These are phyloP conservation scores for Anabas testudineus DNA, from an alignment of 2,797 vertebrate species.

Conservation along the genomic window DNA sequence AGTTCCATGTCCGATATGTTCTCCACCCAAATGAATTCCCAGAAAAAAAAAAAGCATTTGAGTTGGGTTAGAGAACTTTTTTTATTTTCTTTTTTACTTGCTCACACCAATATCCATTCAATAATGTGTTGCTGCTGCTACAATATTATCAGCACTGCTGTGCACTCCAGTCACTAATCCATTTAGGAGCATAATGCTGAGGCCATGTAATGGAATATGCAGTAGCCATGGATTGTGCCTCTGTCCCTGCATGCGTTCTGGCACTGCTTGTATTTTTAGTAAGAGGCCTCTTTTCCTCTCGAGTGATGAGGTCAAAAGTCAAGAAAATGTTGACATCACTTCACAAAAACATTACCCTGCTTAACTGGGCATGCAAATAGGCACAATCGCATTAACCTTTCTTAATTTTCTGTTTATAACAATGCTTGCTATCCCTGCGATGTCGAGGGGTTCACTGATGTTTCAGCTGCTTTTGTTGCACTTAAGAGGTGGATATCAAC, in stretches of 20 bases:
- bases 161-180: constrained; percentile 77
- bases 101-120: constrained; percentile 34
- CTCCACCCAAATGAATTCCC: constrained; percentile 12
- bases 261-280: constrained; percentile 58
- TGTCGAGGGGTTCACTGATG: constrained; percentile 62
- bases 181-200: constrained; percentile 73
- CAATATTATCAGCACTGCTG: constrained; percentile 68
- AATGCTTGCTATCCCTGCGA: constrained; percentile 44
- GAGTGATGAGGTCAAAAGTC: constrained; percentile 70
- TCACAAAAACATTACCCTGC: constrained; percentile 40
- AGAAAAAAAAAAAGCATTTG: constrained; percentile 22
- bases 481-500: constrained; percentile 30
- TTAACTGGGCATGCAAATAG: constrained; percentile 77
- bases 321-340: constrained; percentile 55
- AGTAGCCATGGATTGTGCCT: constrained; percentile 61
- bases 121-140: constrained; percentile 54
- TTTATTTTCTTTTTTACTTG: constrained; percentile 1
- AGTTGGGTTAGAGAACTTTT: constrained; percentile 8
- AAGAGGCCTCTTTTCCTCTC: constrained; percentile 20
- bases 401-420: constrained; percentile 66
- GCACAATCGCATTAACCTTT: constrained; percentile 81
- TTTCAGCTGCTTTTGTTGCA: constrained; percentile 62
- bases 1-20: constrained; percentile 3
- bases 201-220: constrained; percentile 76
- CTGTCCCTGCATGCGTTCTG: constrained; percentile 42